phyloP scores from a whole-genome alignment of 92 coral and sea anemone genomes.

The Galaxea fascicularis region DNA sequence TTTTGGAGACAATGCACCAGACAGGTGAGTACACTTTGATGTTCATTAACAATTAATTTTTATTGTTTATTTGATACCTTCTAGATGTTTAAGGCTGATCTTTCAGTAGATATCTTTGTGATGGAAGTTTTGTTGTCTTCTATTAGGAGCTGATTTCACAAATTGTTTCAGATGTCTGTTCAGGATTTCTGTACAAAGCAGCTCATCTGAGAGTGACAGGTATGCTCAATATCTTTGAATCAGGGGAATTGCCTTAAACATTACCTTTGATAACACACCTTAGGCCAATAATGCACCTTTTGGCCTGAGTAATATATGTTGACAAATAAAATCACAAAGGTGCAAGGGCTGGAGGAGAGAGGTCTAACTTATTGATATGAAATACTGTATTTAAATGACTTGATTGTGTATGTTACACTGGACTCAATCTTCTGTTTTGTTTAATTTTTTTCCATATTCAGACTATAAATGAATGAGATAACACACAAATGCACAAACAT shows the following conservation, averaged over 20 bases:
- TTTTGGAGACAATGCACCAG: slow-evolving; percentile 81
- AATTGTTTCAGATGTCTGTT: slow-evolving; percentile 73
- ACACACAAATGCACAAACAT: too few species aligned
- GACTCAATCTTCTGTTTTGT: not conserved
- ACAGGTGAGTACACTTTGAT: slow-evolving; percentile 54
- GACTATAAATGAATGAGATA: too few species aligned
- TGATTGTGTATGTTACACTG: not conserved
- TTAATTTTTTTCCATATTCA: not conserved
- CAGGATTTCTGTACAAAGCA: slow-evolving; percentile 36
- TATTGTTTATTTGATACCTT: too few species aligned
- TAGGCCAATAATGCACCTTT: too few species aligned
- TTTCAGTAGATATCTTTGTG: not conserved
- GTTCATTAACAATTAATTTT: not conserved
- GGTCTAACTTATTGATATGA: too few species aligned
- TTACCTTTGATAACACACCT: too few species aligned
- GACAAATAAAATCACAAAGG: too few species aligned
- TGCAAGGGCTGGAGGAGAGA: too few species aligned
- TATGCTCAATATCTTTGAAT: not conserved
- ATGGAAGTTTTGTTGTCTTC: not conserved
- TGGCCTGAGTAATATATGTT: too few species aligned
- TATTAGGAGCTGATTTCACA: slow-evolving; percentile 84
- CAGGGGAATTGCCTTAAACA: too few species aligned
- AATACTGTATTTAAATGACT: not conserved
- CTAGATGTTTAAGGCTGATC: not conserved
- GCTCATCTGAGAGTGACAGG: slow-evolving; percentile 30